Base-by-base conservation (phyloP, 2,113 vertebrate species). In the Pseudois nayaur region DNA sequence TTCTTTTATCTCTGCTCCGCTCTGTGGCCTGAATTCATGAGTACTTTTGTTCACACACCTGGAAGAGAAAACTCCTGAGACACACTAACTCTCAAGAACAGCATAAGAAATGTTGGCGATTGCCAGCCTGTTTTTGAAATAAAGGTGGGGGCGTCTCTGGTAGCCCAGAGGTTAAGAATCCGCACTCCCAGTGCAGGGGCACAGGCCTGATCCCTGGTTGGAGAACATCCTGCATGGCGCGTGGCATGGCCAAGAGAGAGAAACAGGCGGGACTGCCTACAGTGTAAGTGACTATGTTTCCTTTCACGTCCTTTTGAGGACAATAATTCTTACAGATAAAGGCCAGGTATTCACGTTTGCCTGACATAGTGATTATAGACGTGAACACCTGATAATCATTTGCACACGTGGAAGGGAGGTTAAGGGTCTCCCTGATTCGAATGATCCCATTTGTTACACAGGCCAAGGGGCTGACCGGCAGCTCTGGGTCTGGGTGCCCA, bases 1-100 rank as follows among this genome's bases (percentile, higher is more conserved):
- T 98, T 98, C 98, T 95, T 97, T 98, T 17, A 25, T 9, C 1
- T 98, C 96, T 31, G 54, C 50, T 96, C 93, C 87, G 54, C 71
- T n/a, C 25, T 96, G 54, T 4, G 93, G 76, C 90, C 98, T 98
- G 60, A 91, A 94, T 31, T 97, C 96, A 76, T 93, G 23, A 31
- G 57, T 36, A 91, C 6, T 94, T 52, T 90, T 96, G 78, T 60
- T 98, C 12, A 91, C 7, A 52, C 50, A 95, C 94, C 99, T 99
- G 94, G 43, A 97, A 92, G 92, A 98, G 96, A 98, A 52, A 89
- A 85, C 25, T 71, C 82, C 84, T 95, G 29, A 97, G 86, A 95
- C 14, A 91, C 3, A 86, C 29, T 74, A 67, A 96, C 64, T 87
- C 78, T 97, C 33, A 88, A 95, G 25, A 91, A 83, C 4, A 62